Base-by-base conservation (phyloP, 2,888 invertebrate species). In the Heliconius charithonia region DNA sequence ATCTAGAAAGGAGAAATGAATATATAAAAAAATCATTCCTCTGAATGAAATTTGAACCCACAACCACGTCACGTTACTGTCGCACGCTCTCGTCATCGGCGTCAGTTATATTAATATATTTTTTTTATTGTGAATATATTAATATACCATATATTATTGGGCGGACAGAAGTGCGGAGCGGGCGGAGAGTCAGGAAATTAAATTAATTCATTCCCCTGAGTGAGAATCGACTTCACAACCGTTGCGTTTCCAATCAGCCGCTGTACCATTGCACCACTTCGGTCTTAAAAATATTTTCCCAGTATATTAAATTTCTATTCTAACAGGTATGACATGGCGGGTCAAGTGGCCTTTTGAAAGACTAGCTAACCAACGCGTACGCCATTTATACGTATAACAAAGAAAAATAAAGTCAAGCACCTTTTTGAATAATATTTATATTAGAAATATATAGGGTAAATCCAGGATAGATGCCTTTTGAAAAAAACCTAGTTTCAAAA, bases 381-480 rank as follows among this genome's bases (percentile, higher is more conserved):
- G 41, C 69, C 69, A 69, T 69, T 69, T 69, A 69, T 69, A 29
- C 67, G 67, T 69, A 37, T 69, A 45, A 69, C 69, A 69, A 69
- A 41, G 41, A n/a, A 41, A 69, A 69, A 41, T 69, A 45, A 25
- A 69, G 69, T 69, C 41, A 45, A 41, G 69, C 41, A 45, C 41
- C 25, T 45, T 16, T 25, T 69, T 32, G 32, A 69, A 69, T 25
- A 69, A 13, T 25, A 25, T 41, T 41, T 69, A 41, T 69, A n/a
- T 67, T 16, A 41, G 41, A 25, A 69, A 69, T 69, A 45, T 16
- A 27, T 63, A 63, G 16, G 45, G 13, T 16, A 45, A 45, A 45
- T 16, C 16, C 45, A 45, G 45, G 16, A 45, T 16, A 45, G 16
- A 9, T 37, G 32, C 32, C 32, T 37, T 9, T 37, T 37, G 7